phyloP scores from a whole-genome alignment of 2,888 invertebrate genomes.

The Archips xylosteana region DNA sequence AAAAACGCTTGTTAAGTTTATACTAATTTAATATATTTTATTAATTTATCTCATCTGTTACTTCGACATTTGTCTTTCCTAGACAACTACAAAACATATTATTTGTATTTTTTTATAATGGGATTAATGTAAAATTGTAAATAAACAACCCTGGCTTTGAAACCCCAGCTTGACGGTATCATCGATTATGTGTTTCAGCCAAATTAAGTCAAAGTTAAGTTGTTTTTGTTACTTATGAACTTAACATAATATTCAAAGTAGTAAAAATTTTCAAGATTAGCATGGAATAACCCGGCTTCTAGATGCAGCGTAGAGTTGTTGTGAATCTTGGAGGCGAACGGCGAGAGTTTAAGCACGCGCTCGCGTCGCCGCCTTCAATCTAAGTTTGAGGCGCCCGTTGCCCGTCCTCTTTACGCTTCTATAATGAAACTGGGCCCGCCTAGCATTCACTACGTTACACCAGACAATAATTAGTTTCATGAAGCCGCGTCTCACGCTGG shows the following conservation, averaged over 20 bases:
- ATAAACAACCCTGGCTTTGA: not conserved
- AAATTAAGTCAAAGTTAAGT: not conserved
- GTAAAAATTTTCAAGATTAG: slow-evolving; percentile 36
- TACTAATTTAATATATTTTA: too few relatives aligned
- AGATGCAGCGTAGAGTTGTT: slow-evolving; percentile 62
- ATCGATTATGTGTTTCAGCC: not conserved
- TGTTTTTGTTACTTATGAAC: slow-evolving; percentile 18
- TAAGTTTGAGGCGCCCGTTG: slow-evolving; percentile 76
- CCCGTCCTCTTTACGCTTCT: slow-evolving; percentile 74
- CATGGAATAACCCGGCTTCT: slow-evolving; percentile 31
- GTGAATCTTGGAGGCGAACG: slow-evolving; percentile 70
- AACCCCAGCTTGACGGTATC: not conserved
- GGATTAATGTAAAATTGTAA: not conserved
- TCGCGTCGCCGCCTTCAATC: slow-evolving; percentile 80
- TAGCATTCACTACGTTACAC: slow-evolving; percentile 69
- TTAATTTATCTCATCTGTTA: too few relatives aligned
- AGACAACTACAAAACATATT: too few relatives aligned
- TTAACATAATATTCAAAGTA: slow-evolving; percentile 33
- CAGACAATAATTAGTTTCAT: slow-evolving; percentile 72
- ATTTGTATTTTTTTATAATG: too few relatives aligned
- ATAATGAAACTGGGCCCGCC: slow-evolving; percentile 78
- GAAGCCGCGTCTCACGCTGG: slow-evolving; percentile 44
- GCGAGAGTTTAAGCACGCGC: slow-evolving; percentile 81
- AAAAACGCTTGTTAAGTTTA: too few relatives aligned
- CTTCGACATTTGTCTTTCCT: too few relatives aligned